These are phyloP conservation scores for Spea bombifrons DNA, from an alignment of 2,113 vertebrate species.

Conservation along the genomic window DNA sequence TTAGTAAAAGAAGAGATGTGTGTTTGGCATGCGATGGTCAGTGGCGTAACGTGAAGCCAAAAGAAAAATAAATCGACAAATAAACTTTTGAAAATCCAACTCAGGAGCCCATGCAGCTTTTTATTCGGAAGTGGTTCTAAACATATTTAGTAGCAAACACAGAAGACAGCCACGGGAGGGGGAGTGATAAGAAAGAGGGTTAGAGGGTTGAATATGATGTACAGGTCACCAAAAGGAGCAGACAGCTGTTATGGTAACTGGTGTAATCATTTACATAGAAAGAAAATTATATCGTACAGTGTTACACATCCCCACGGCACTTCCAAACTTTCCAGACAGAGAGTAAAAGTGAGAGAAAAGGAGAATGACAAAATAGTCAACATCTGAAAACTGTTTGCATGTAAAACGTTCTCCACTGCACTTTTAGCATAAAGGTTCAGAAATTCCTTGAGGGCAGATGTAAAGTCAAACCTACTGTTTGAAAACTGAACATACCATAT, in stretches of 20 bases:
- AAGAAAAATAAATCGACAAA: slow-evolving; percentile 44
- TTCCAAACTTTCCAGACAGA: slow-evolving; percentile 67
- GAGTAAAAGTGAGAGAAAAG: slow-evolving; percentile 53
- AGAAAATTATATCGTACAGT: slow-evolving; percentile 38
- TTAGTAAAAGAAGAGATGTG: slow-evolving; percentile 48
- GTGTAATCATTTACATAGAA: slow-evolving; percentile 30
- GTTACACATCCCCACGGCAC: slow-evolving; percentile 53
- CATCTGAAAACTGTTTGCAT: slow-evolving; percentile 3
- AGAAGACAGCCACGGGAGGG: slow-evolving; percentile 53
- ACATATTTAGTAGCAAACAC: slow-evolving; percentile 59
- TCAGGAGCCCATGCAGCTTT: slow-evolving; percentile 63
- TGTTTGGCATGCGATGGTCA: slow-evolving; percentile 48
- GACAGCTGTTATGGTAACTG: slow-evolving; percentile 51
- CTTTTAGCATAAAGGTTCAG: slow-evolving; percentile 18
- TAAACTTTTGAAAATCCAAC: slow-evolving; percentile 46
- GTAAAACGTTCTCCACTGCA: slow-evolving; percentile 45
- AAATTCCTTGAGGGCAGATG: too few species aligned
- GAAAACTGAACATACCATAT: too few species aligned
- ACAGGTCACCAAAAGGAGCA: slow-evolving; percentile 56
- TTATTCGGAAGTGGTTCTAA: slow-evolving; percentile 52
- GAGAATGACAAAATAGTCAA: slow-evolving; percentile 26
- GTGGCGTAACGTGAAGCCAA: slow-evolving; percentile 55
- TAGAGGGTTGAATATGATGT: slow-evolving; percentile 50
- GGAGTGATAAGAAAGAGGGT: slow-evolving; percentile 46
- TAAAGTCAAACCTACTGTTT: too few species aligned